A percentile compares a stretch with the other conserved stretches of the same genome.
phyloP scores from a whole-genome alignment of 1,140 invertebrate species.

The Drosophila sturtevanti region DNA sequence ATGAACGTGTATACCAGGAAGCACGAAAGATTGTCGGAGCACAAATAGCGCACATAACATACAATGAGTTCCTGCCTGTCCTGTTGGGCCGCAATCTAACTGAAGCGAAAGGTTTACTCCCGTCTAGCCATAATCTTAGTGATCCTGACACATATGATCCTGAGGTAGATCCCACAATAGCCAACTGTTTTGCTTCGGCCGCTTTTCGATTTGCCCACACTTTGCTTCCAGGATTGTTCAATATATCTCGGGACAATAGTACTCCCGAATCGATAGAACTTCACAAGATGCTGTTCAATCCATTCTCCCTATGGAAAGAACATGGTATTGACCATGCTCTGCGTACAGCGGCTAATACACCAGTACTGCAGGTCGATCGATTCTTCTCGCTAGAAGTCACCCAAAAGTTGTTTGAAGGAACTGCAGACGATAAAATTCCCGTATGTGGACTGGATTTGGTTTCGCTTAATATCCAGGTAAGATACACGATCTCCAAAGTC shows the following conservation, averaged over 20 bases:
- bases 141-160: conserved; percentile 87
- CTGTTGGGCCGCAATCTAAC: conserved; percentile 88
- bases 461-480: conserved; percentile 87
- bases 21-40: conserved; percentile 90
- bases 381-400: conserved; percentile 88
- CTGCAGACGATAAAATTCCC: conserved; percentile 53
- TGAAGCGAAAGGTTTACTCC: conserved; percentile 85
- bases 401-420: conserved; percentile 87
- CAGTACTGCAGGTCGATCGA: conserved; percentile 87
- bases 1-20: conserved; percentile 92
- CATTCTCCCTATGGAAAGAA: conserved; percentile 88
- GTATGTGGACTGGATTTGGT: conserved; percentile 92
- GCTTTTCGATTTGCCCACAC: conserved; percentile 97
- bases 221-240: conserved; percentile 89
- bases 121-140: conserved; percentile 73
- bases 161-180: conserved; percentile 90
- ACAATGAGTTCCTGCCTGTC: conserved; percentile 93
- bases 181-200: conserved; percentile 95
- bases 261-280: conserved; percentile 88
- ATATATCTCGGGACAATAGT: conserved; percentile 85
- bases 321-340: conserved; percentile 86
- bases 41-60: conserved; percentile 93
- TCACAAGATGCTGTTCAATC: conserved; percentile 92
- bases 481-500: neutral
- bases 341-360: conserved; percentile 86